Base-by-base conservation (phyloP, 2,113 vertebrate genomes). In the Sorex fumeus region DNA sequence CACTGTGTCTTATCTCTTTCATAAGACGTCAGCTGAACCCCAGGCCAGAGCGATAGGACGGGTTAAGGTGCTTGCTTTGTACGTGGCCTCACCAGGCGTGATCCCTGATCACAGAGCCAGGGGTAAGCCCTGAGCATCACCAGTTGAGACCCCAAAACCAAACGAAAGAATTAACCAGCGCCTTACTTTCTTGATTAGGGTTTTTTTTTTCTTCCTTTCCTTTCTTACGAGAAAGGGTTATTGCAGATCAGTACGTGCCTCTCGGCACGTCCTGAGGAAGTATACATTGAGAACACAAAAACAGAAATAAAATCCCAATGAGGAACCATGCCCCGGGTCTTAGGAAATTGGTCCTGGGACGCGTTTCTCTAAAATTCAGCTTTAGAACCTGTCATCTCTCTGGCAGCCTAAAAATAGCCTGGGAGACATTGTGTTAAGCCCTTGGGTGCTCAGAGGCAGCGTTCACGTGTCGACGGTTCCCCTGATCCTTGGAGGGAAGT, bases 201-300 rank as follows among this genome's bases (percentile, higher is more conserved):
- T 9, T 4, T 50, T 50, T 50, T 50, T 10, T 25, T 25, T 62
- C 27, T 30, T 84, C 43, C 89, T 18, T 34, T 71, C 5, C 23
- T 36, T n/a, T 1, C 18, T 30, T 28, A 15, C 18, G 0, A 30
- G 62, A 64, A 70, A 86, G 75, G 28, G 16, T 28, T 3, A 4
- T 10, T 50, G 16, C 57, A 30, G 62, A 53, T 40, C 40, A 28
- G 0, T 15, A n/a, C 45, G 16, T 62, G 67, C 6, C 57, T 15
- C 57, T 40, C 69, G 88, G 87, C 15, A 32, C 40, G 11, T n/a
- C 64, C 47, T 87, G 25, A 69, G 64, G 76, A 83, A 9, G 43
- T 92, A 93, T 84, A 87, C 30, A 87, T 27, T 0, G 19, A 92
- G 94, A 94, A 89, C n/a, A 64, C 3, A n/a, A 78, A 91, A n/a